A percentile compares a stretch with the other conserved stretches of the same genome.
phyloP scores from a whole-genome alignment of 2,888 invertebrate species.

The Drosophila colorata region DNA sequence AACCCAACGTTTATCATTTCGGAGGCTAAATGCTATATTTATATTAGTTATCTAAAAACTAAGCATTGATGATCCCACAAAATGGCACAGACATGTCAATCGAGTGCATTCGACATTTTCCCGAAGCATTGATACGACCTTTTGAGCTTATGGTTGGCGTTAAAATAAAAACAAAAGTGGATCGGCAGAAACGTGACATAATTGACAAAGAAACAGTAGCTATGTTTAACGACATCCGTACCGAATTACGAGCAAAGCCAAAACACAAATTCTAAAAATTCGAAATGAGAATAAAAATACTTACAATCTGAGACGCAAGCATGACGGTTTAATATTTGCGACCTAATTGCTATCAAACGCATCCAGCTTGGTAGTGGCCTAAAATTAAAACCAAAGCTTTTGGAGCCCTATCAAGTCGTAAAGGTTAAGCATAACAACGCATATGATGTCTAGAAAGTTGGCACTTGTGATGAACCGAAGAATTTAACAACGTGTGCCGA shows the following conservation, averaged over 20 bases:
- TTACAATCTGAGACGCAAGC: no score
- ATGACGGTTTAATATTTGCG: no score
- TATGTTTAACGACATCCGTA: neutral
- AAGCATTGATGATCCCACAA: neutral
- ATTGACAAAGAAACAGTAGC: neutral
- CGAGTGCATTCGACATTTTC: neutral
- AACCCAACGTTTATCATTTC: neutral
- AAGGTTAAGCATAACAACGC: slow-evolving; percentile 15
- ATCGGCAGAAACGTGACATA: neutral
- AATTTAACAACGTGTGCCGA: slow-evolving; percentile 14
- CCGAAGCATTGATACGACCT: neutral
- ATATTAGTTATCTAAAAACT: neutral
- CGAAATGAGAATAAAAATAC: no score
- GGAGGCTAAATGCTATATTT: neutral
- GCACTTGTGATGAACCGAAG: slow-evolving; percentile 8
- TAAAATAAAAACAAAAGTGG: neutral
- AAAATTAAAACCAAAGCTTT: no score
- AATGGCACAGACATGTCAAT: neutral
- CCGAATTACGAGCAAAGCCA: neutral
- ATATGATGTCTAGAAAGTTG: slow-evolving; percentile 7
- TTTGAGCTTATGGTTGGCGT: neutral
- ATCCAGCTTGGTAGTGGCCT: no score
- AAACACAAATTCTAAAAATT: no score
- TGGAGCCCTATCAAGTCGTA: no score
- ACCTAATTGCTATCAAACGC: no score